Base-by-base conservation (phyloP, 2,888 invertebrate species). In the Dasypogon diadema region DNA sequence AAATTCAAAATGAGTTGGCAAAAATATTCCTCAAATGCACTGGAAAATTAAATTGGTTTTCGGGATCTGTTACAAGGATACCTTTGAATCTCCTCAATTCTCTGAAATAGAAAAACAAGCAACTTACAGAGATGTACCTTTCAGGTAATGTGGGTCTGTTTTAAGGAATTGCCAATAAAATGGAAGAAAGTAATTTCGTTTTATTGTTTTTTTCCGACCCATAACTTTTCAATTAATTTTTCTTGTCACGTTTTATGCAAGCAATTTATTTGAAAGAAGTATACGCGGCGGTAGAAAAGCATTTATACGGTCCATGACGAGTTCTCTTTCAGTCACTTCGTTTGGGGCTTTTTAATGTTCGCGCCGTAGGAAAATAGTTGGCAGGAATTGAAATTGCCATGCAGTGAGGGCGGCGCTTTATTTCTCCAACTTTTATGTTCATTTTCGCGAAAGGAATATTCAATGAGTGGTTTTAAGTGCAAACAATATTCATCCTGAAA, bases 201-300 rank as follows among this genome's bases (percentile, higher is more conserved):
- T 65, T 48, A 65, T 65, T 65, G 65, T 65, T 65, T 46, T n/a
- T 18, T 65, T 65, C 65, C 65, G 48, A 24, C 14, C 46, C 46
- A 65, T 65, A 65, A 65, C 24, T 65, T 65, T 65, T 65, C 42
- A 65, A 65, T 65, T 46, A 65, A 65, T 65, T 65, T 65, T 22
- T 65, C 46, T 42, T 65, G 65, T 48, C 42, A 46, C 65, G 26
- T 65, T 65, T 46, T 46, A 65, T 65, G 46, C 65, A 37, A 65
- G 42, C 42, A 42, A 42, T 42, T 42, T 42, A 42, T 42, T 42
- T 12, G 12, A 42, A 6, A 42, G n/a, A 6, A 42, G 12, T 12
- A 6, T 12, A 12, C 2, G n/a, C 42, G 12, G 42, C 12, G n/a
- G 42, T 10, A 30, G 34, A 42, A 30, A 30, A 30, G 8, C 30